Evolutionary conservation across 2,113 vertebrate genomes (phyloP).

Genomic region (Zeus faber): DNA sequence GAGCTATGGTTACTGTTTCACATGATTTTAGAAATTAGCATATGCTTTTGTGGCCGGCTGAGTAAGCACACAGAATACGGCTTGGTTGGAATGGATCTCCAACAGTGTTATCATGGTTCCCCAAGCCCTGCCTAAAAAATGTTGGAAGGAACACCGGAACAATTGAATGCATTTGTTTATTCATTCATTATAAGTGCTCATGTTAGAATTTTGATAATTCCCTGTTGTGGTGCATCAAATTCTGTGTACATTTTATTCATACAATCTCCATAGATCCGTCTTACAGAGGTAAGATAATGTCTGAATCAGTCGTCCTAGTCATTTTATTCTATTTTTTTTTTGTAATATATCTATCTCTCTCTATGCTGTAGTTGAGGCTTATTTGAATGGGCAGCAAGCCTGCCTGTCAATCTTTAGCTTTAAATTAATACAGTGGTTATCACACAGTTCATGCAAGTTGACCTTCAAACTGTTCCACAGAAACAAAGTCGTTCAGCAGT

Average conservation of each 20-base stretch:
- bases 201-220: constrained; percentile 39
- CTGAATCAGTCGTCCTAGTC: constrained; percentile 17
- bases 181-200: constrained; percentile 38
- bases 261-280: not conserved
- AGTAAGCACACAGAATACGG: constrained; percentile 42
- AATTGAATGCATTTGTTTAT: constrained; percentile 51
- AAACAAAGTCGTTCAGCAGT: constrained; percentile 12
- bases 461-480: constrained; percentile 30
- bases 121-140: constrained; percentile 55
- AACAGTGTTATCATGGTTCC: constrained; percentile 65
- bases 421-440: constrained; percentile 23
- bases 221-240: constrained; percentile 22
- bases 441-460: constrained; percentile 26
- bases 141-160: constrained; percentile 47
- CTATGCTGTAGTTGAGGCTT: constrained; percentile 20
- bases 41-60: constrained; percentile 50
- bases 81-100: constrained; percentile 42
- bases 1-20: constrained; percentile 8
- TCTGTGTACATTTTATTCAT: not conserved
- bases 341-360: not conserved
- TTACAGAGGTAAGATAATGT: not conserved
- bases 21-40: constrained; percentile 24
- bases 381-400: constrained; percentile 22
- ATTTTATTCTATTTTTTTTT: constrained; percentile 7
- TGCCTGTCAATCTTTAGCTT: constrained; percentile 33